Base-by-base conservation (phyloP, 2,797 vertebrate species). In the Platalea minor region DNA sequence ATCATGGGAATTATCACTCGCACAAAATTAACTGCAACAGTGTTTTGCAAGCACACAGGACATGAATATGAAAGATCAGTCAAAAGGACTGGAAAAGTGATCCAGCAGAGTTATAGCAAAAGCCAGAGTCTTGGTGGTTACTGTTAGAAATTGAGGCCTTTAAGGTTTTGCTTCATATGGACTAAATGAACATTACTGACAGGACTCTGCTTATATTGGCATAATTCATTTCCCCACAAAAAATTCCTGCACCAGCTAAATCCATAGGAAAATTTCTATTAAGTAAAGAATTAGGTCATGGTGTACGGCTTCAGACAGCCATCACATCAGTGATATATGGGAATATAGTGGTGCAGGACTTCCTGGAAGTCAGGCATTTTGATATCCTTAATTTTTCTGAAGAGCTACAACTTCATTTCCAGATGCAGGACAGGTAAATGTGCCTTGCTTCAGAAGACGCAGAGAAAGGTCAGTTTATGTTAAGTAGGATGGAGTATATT, bases 1-100 rank as follows among this genome's bases (percentile, higher is more conserved):
- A 93, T 53, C 39, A 6, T 78, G 94, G 80, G 93, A 91, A 91
- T 91, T 93, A 95, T 84, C 69, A 84, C 61, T 92, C 17, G 0
- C 56, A 89, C n/a, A 86, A 88, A 92, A 97, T 68, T 77, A 88
- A 77, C 91, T 88, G 73, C 75, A 91, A 77, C 18, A 21, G 43
- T 86, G 54, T 93, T 91, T 93, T 92, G 69, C 76, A 93, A 93
- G 72, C 46, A 72, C 50, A 67, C 54, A 78, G 89, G 73, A 87
- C 69, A 53, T 67, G 89, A 88, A 86, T 63, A 80, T 70, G 85
- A 91, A 95, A 74, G 20, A 79, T 91, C 76, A 93, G 54, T 89
- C 86, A 90, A 83, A 96, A 90, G 33, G 21, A 59, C 41, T 92
- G 80, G 82, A 83, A 94, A 96, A 94, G 80, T 43, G 45, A 96